Percentiles rank a stretch among this genome's conserved stretches.
These are phyloP conservation scores for Hoplodrina blanda DNA, from an alignment of 2,888 invertebrate genomes.

Conservation along the genomic window DNA sequence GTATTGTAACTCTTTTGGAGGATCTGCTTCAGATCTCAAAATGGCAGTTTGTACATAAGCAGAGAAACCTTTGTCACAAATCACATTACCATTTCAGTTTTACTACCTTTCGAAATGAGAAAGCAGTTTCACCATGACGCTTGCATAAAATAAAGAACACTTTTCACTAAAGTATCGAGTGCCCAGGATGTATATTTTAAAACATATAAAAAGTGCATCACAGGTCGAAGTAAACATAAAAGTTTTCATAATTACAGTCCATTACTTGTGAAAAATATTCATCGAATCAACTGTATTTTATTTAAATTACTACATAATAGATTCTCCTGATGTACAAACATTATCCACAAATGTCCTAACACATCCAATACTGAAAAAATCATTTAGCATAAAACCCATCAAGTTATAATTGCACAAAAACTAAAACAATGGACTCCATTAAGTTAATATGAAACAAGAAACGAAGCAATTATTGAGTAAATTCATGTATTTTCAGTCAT, in stretches of 20 bases:
- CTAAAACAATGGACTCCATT: constrained; percentile 72
- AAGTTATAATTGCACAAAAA: constrained; percentile 73
- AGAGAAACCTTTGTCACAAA: constrained; percentile 7
- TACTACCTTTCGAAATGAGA: constrained; percentile 12
- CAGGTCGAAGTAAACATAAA: constrained; percentile 3
- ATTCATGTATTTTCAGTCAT: constrained; percentile 75
- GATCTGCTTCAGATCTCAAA: not conserved
- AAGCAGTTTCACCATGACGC: constrained; percentile 36
- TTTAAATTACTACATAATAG: constrained; percentile 19
- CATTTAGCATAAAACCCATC: constrained; percentile 72
- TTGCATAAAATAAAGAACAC: constrained; percentile 16
- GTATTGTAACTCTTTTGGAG: not conserved
- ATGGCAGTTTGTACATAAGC: not conserved
- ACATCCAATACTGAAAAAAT: constrained; percentile 59
- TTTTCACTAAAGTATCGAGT: constrained; percentile 17
- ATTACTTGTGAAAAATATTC: constrained; percentile 5
- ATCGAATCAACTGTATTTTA: constrained; percentile 13
- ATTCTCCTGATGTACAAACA: constrained; percentile 22
- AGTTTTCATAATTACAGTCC: constrained; percentile 7
- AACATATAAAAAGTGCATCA: not conserved
- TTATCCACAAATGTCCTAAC: constrained; percentile 34
- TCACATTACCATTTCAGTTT: constrained; percentile 23
- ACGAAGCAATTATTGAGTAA: constrained; percentile 72
- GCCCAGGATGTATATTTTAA: not conserved
- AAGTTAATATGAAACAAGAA: constrained; percentile 67